phyloP scores from a whole-genome alignment of 2,797 vertebrate species.

The Myotis myotis region DNA sequence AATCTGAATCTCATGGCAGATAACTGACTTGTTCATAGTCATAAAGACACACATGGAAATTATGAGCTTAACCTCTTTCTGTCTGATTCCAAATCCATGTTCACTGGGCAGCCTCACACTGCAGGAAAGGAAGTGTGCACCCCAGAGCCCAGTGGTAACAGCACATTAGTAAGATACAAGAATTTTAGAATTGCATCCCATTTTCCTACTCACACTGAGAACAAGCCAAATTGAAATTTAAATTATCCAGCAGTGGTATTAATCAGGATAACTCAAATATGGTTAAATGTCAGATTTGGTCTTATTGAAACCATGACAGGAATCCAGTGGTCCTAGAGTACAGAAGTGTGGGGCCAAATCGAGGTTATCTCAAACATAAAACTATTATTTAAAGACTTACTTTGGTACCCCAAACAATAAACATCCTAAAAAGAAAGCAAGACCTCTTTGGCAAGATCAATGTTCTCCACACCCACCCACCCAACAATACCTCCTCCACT shows the following conservation, averaged over 20 bases:
- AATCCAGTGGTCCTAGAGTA: neutral
- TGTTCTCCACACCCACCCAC: neutral
- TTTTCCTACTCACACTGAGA: neutral
- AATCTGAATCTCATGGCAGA: neutral
- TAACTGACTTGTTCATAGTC: too few relatives aligned
- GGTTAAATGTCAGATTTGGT: neutral
- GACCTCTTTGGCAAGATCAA: neutral
- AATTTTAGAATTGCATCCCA: neutral
- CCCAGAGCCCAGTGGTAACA: neutral
- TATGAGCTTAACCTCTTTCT: neutral
- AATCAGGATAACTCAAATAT: neutral
- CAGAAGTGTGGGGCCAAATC: neutral
- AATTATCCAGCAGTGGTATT: neutral
- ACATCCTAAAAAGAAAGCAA: neutral
- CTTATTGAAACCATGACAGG: neutral
- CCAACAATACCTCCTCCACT: too few relatives aligned
- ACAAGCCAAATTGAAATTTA: neutral
- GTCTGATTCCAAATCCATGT: neutral
- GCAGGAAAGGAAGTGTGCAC: neutral
- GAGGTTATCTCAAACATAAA: neutral
- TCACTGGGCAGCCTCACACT: neutral
- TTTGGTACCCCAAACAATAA: neutral
- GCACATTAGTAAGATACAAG: neutral
- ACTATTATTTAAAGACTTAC: neutral
- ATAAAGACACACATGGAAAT: neutral